These are phyloP conservation scores for Laterallus jamaicensis DNA, from an alignment of 2,113 vertebrate species.

Conservation along the genomic window DNA sequence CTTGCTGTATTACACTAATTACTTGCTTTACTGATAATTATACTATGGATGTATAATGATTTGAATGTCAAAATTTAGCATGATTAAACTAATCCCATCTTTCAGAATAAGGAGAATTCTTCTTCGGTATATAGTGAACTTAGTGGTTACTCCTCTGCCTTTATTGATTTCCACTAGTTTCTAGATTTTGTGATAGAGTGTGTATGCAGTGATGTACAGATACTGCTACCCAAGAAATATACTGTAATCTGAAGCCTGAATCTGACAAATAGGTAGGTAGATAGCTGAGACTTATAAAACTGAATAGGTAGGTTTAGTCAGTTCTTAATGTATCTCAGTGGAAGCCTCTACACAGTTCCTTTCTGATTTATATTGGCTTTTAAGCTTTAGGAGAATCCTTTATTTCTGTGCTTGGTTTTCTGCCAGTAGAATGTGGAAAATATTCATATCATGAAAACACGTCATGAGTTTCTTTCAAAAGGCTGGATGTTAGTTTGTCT, in stretches of 20 bases:
- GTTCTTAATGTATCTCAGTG: background rate
- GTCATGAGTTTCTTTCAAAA: background rate
- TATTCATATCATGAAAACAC: background rate
- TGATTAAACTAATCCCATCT: background rate
- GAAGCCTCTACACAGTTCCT: background rate
- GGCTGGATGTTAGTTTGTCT: background rate
- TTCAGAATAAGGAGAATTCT: background rate
- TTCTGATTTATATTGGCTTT: background rate
- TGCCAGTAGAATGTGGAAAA: background rate
- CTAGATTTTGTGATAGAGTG: background rate
- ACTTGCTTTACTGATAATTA: background rate
- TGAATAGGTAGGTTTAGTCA: background rate
- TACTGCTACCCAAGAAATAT: background rate
- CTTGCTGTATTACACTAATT: background rate
- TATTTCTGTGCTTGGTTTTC: background rate
- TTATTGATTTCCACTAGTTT: background rate
- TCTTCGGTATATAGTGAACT: background rate
- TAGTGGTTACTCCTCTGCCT: background rate
- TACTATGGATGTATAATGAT: background rate
- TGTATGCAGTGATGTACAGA: background rate
- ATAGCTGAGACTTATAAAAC: too few species aligned
- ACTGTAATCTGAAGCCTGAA: background rate
- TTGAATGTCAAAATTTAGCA: background rate
- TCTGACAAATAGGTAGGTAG: background rate
- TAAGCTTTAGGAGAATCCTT: background rate